phyloP scores from a whole-genome alignment of 2,113 vertebrate species.

The Loxodonta africana region DNA sequence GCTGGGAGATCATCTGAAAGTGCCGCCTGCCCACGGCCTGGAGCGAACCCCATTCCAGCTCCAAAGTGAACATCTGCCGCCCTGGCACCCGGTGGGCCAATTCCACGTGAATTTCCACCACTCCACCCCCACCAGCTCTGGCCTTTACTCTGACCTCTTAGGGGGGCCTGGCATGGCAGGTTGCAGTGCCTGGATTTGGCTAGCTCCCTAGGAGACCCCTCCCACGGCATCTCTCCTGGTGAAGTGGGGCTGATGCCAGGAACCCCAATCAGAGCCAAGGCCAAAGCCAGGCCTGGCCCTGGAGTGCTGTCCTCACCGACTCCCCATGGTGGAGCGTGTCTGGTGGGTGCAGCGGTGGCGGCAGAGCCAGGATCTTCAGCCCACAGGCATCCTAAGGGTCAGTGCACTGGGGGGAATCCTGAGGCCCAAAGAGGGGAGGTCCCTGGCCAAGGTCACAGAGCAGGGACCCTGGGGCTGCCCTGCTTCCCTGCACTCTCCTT shows the following conservation, averaged over 20 bases:
- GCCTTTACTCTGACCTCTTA: conserved; percentile 19
- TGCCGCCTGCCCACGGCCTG: conserved; percentile 73
- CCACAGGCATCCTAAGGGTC: not conserved
- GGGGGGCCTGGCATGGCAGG: not conserved
- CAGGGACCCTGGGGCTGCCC: not conserved
- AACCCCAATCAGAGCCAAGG: not conserved
- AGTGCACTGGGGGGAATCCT: not conserved
- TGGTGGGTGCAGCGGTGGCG: not conserved
- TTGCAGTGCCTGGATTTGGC: not conserved
- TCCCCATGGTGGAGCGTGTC: not conserved
- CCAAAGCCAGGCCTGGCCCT: not conserved
- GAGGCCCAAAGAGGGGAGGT: not conserved
- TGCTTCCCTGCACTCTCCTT: not conserved
- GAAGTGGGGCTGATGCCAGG: not conserved
- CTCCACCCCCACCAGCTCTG: not conserved
- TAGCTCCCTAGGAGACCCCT: not conserved
- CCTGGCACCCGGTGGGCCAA: conserved; percentile 43
- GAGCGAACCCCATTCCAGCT: conserved; percentile 66
- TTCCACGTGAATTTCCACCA: conserved; percentile 41
- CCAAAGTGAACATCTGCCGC: conserved; percentile 70
- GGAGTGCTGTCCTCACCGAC: not conserved
- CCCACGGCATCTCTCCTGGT: not conserved
- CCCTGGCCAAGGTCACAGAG: not conserved
- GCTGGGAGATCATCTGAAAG: conserved; percentile 80
- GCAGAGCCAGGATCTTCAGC: not conserved